A percentile compares a stretch with the other conserved stretches of the same genome.
Conservation (phyloP, 1,140 invertebrate genomes). For the Euura lappo region DNA sequence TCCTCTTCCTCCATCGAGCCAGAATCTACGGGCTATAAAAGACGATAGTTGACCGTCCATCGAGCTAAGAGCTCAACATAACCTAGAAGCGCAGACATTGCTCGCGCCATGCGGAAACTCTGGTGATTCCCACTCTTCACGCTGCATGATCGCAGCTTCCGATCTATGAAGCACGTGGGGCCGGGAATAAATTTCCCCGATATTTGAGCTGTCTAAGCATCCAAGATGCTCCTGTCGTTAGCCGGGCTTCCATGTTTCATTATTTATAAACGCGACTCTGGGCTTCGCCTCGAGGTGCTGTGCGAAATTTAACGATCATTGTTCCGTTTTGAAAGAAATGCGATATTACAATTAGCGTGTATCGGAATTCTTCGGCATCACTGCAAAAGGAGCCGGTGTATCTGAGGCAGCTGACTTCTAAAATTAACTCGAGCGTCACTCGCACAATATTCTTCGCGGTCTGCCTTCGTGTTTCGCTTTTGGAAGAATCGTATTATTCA, state of each 20-base stretch:
- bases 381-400: not conserved
- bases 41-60: too few species aligned
- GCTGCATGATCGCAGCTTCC: not conserved
- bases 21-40: not conserved
- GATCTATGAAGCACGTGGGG: constrained; percentile 31
- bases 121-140: not conserved
- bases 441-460: not conserved
- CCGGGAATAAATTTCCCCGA: constrained; percentile 38
- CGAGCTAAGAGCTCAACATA: too few species aligned
- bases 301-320: not conserved
- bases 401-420: not conserved
- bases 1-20: constrained; percentile 10
- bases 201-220: constrained; percentile 24
- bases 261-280: not conserved
- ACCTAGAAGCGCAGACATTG: too few species aligned
- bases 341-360: constrained; percentile 12
- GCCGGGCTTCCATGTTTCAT: too few species aligned
- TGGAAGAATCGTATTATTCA: too few species aligned
- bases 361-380: not conserved
- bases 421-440: constrained; percentile 7
- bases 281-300: not conserved
- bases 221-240: constrained; percentile 9
- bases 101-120: too few species aligned
- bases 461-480: too few species aligned
- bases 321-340: not conserved